Conservation (phyloP, 2,113 vertebrate species). For the Nycticryphes semicollaris region DNA sequence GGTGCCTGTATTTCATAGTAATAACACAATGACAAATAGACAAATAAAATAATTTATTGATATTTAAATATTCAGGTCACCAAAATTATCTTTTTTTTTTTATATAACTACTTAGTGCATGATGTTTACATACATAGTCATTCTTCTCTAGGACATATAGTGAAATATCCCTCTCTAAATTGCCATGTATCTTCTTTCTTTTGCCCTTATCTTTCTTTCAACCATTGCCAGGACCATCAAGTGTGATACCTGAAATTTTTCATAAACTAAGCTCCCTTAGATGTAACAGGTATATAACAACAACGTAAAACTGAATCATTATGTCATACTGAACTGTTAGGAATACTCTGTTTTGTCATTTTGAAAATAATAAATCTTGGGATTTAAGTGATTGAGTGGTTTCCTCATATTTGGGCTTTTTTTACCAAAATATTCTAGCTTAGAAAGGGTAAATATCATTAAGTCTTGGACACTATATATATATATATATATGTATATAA, state of each 20-base stretch:
- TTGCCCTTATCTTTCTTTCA: neutral
- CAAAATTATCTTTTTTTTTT: neutral
- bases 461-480: neutral
- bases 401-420: neutral
- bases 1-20: neutral
- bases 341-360: neutral
- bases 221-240: accelerated
- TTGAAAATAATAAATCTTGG: neutral
- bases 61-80: neutral
- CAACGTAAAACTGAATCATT: neutral
- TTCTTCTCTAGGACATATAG: neutral
- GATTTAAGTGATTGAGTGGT: neutral
- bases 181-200: neutral
- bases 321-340: neutral
- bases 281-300: neutral
- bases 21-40: neutral
- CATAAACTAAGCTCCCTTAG: neutral
- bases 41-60: neutral
- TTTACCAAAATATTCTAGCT: neutral
- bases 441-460: neutral
- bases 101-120: neutral
- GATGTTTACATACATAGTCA: neutral
- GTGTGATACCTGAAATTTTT: neutral
- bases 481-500: neutral
- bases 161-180: neutral